phyloP scores from a whole-genome alignment of 2,888 invertebrate species.

The Apamea epomidion region DNA sequence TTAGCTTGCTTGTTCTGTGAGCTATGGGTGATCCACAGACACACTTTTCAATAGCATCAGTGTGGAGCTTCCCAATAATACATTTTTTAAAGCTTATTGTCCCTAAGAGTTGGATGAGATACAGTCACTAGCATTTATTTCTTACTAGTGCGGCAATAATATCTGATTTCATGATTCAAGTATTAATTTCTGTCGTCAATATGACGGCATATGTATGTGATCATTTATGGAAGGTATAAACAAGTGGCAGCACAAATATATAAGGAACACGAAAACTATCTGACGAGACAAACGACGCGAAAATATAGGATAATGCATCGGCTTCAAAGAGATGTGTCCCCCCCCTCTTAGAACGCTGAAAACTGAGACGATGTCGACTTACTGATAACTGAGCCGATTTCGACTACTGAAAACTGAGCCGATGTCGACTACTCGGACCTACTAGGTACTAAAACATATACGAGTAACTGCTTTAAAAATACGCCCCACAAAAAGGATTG shows the following conservation, averaged over 20 bases:
- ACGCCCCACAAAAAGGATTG: conserved; percentile 19
- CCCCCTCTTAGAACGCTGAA: no score
- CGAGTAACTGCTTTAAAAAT: conserved; percentile 12
- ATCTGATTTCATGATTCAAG: neutral
- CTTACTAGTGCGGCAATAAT: neutral
- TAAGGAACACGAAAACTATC: no score
- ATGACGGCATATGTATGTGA: neutral
- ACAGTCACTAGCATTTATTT: no score
- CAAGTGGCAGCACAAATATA: no score
- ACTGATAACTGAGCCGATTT: no score
- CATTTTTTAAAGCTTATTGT: no score
- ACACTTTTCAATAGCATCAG: neutral
- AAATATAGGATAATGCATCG: neutral
- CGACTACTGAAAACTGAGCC: neutral
- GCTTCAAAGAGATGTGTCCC: neutral
- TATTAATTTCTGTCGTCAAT: neutral
- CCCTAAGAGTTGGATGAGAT: neutral
- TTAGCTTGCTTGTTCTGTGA: no score
- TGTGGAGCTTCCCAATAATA: no score
- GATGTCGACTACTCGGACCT: no score
- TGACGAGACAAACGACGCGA: neutral
- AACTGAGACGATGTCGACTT: no score
- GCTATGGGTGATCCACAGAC: neutral
- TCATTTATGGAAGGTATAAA: neutral
- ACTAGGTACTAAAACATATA: neutral